These are phyloP conservation scores for Cepaea hortensis DNA, from an alignment of 2,888 invertebrate species.

Conservation along the genomic window DNA sequence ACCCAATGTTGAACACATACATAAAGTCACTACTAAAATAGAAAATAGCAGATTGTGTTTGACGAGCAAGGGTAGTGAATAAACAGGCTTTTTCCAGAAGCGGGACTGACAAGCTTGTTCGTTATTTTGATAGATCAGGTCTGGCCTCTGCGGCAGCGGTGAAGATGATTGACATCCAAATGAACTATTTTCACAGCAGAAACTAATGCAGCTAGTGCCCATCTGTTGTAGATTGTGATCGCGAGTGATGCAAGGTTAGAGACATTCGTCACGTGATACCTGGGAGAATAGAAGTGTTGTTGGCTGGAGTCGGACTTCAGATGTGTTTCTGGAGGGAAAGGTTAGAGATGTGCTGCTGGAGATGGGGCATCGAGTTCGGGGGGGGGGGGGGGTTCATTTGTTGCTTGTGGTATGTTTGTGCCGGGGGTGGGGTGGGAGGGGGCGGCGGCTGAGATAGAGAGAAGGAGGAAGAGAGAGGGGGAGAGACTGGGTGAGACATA, in stretches of 20 bases:
- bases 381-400: no score
- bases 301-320: neutral
- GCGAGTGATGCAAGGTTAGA: neutral
- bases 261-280: neutral
- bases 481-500: neutral
- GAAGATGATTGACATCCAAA: constrained; percentile 31
- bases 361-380: neutral
- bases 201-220: neutral
- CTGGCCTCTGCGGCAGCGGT: neutral
- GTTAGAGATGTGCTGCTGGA: neutral
- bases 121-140: constrained; percentile 9
- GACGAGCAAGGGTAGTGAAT: neutral
- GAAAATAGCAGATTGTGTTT: neutral
- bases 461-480: neutral
- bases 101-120: neutral
- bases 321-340: neutral
- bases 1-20: neutral
- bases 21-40: neutral
- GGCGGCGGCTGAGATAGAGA: neutral
- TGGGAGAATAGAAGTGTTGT: neutral
- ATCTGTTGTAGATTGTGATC: constrained; percentile 7
- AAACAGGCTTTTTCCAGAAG: neutral
- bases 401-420: neutral
- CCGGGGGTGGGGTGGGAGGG: neutral
- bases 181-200: constrained; percentile 14